phyloP scores from a whole-genome alignment of 2,113 vertebrate genomes.

The Nothobranchius kuhntae region DNA sequence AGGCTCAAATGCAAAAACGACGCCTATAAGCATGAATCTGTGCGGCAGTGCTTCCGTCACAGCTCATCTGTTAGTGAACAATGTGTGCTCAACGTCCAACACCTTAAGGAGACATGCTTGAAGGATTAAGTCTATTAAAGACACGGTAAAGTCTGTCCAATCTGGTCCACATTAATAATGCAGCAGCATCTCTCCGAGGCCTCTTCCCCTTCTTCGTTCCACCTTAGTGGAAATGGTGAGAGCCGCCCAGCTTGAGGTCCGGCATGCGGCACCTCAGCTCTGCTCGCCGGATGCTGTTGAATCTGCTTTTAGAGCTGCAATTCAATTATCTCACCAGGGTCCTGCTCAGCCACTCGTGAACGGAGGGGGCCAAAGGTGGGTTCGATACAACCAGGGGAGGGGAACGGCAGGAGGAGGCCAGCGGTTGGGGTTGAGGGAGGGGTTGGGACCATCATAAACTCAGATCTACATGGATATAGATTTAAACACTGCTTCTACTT shows the following conservation, averaged over 20 bases:
- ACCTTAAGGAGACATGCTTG: conserved; percentile 64
- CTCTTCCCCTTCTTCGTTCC: conserved; percentile 61
- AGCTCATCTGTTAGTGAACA: conserved; percentile 37
- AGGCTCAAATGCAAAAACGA: conserved; percentile 13
- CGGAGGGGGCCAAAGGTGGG: conserved; percentile 52
- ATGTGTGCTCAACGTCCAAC: conserved; percentile 40
- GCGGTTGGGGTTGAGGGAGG: background rate
- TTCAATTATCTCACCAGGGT: conserved; percentile 80
- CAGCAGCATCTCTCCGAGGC: conserved; percentile 70
- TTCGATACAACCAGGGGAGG: conserved; percentile 28
- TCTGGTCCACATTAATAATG: conserved; percentile 91
- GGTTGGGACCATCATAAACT: conserved; percentile 42
- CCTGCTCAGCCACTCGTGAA: conserved; percentile 73
- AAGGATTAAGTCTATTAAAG: conserved; percentile 66
- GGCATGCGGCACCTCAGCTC: conserved; percentile 65
- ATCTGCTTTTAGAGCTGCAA: conserved; percentile 81
- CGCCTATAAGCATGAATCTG: background rate
- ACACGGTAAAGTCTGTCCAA: conserved; percentile 72
- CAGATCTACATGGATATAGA: conserved; percentile 55
- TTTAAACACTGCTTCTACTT: conserved; percentile 60
- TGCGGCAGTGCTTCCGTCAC: background rate
- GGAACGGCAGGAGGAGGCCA: background rate
- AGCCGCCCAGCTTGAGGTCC: conserved; percentile 75
- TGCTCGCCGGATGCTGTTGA: conserved; percentile 77
- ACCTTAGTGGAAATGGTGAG: conserved; percentile 67